These are phyloP conservation scores for Ibidorhyncha struthersii DNA, from an alignment of 2,113 vertebrate genomes.

Conservation along the genomic window DNA sequence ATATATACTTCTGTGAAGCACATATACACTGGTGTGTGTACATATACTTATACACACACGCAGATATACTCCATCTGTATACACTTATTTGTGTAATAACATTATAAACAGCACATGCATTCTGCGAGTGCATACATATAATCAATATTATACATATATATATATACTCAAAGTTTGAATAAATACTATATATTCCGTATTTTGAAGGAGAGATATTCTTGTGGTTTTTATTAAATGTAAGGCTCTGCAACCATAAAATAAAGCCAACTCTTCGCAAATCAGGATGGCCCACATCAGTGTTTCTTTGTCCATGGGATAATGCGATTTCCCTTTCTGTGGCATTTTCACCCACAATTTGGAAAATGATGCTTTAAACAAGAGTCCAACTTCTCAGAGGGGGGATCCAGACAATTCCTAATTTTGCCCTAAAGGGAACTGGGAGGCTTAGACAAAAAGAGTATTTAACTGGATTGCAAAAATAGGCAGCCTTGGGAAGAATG, in stretches of 20 bases:
- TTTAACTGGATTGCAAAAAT: not conserved
- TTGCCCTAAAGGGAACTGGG: not conserved
- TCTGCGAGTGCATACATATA: conserved; percentile 42
- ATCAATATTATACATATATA: conserved; percentile 19
- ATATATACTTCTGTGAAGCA: conserved; percentile 65
- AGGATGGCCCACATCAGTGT: conserved; percentile 47
- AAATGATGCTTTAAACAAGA: not conserved
- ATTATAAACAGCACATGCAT: conserved; percentile 17
- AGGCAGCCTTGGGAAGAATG: not conserved
- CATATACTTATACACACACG: not conserved
- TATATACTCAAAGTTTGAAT: conserved; percentile 50
- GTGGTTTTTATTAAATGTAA: conserved; percentile 65
- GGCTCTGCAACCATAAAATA: conserved; percentile 58
- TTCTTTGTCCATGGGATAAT: conserved; percentile 37
- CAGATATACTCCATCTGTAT: conserved; percentile 45
- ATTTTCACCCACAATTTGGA: not conserved
- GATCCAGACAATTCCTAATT: not conserved
- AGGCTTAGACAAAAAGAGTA: not conserved
- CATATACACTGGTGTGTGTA: conserved; percentile 20
- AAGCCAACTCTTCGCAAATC: conserved; percentile 48
- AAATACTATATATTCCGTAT: conserved; percentile 48
- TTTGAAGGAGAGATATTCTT: conserved; percentile 54
- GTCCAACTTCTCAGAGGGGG: not conserved
- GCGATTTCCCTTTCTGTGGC: not conserved
- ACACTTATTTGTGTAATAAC: conserved; percentile 60